Percentiles rank a stretch among this genome's conserved stretches.
Evolutionary conservation across 2,888 invertebrate genomes (phyloP).

Genomic region (Zygaena filipendulae): DNA sequence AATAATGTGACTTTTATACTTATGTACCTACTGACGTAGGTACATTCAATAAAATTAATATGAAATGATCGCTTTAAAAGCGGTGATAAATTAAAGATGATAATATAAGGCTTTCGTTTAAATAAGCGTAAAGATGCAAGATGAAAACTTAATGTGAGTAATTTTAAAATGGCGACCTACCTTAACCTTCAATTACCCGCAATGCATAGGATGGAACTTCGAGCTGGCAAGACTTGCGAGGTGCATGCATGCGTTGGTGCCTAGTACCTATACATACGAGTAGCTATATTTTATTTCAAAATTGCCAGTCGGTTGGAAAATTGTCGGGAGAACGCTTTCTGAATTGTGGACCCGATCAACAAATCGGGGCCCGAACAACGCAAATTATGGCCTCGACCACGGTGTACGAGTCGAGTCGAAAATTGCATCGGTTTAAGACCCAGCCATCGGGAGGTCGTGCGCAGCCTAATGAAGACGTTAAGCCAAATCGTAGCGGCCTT

Average conservation of each 20-base stretch:
- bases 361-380: constrained; percentile 45
- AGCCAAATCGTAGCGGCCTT: constrained; percentile 44
- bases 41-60: too few species aligned
- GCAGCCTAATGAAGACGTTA: constrained; percentile 60
- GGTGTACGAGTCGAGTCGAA: constrained; percentile 35
- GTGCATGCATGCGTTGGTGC: constrained; percentile 32
- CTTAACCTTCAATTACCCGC: constrained; percentile 53
- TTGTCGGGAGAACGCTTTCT: constrained; percentile 41
- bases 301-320: constrained; percentile 59
- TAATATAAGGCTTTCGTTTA: too few species aligned
- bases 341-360: constrained; percentile 45
- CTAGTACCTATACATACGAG: too few species aligned
- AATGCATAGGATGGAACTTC: too few species aligned
- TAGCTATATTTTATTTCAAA: too few species aligned
- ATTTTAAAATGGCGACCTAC: constrained; percentile 61
- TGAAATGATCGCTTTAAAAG: too few species aligned
- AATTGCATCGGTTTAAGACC: constrained; percentile 40
- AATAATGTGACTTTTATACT: too few species aligned
- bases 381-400: constrained; percentile 49
- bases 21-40: too few species aligned
- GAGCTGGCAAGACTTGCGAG: too few species aligned
- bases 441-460: constrained; percentile 52
- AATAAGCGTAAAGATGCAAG: too few species aligned
- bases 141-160: constrained; percentile 52
- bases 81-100: too few species aligned